A percentile compares a stretch with the other conserved stretches of the same genome.
Conservation (phyloP, 1,140 invertebrate genomes). For the Zophobas morio region DNA sequence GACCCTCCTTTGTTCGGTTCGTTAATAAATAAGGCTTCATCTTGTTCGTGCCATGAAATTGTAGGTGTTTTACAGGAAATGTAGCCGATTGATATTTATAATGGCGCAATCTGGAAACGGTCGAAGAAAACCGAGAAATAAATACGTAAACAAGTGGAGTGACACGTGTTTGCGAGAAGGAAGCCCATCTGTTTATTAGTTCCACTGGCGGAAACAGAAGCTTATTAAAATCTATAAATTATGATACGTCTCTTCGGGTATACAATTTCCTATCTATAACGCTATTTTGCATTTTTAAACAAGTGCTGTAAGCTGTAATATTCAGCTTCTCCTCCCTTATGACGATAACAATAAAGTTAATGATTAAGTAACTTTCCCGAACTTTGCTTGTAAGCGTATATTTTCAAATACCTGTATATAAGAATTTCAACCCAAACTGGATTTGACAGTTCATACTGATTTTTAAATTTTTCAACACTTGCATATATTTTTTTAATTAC, state of each 20-base stretch:
- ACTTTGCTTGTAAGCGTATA: no score
- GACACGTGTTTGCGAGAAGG: constrained; percentile 37
- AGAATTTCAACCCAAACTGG: no score
- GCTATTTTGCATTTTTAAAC: no score
- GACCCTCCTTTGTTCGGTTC: not conserved
- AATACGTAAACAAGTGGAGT: constrained; percentile 30
- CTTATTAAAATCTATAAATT: constrained; percentile 12
- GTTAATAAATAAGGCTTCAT: constrained; percentile 20
- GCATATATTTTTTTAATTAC: no score
- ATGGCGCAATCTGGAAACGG: constrained; percentile 43
- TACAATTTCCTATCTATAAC: no score
- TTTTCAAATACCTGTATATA: no score
- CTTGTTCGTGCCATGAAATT: constrained; percentile 30
- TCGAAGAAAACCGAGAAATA: constrained; percentile 13
- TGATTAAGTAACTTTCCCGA: no score
- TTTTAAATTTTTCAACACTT: no score
- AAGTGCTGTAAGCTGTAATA: no score
- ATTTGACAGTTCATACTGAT: no score
- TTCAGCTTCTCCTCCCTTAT: no score
- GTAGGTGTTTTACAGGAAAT: constrained; percentile 42
- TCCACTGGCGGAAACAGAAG: constrained; percentile 3
- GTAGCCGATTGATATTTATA: constrained; percentile 33
- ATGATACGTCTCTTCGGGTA: not conserved
- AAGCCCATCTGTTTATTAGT: constrained; percentile 7
- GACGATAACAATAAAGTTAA: no score